Base-by-base conservation (phyloP, 2,113 vertebrate species). In the Menidia beryllina region DNA sequence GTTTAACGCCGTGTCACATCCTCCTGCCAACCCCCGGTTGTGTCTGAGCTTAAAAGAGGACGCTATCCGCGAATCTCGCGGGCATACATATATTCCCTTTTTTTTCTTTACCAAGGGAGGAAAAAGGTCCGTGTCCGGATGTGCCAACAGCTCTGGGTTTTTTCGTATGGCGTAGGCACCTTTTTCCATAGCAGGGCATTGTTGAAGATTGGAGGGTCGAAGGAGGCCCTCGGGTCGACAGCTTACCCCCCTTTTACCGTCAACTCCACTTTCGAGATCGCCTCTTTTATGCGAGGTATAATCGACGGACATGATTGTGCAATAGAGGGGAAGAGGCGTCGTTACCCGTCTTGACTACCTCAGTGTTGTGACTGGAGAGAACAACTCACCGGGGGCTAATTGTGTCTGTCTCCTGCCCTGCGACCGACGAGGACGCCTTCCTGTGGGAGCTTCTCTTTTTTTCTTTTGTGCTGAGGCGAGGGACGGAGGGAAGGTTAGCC, bases 101-200 rank as follows among this genome's bases (percentile, higher is more conserved):
- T 39, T 39, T 23, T 54, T 57, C 67, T 55, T n/a, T 21, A 41
- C 23, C 67, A 20, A 5, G 49, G 72, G 50, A 79, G 56, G 67
- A 52, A 41, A 68, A 38, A 81, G 63, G 24, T 51, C 81, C 50
- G 79, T 68, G 75, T 84, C 81, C 82, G 88, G 90, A 88, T 90
- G 86, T 80, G 72, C 55, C 80, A 86, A 73, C 72, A 48, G 65
- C 76, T 34, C 80, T 86, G 73, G 41, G 48, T 61, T 81, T 70
- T 88, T 83, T 84, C 86, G 79, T 88, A 87, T 92, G 92, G 89
- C 92, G 91, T 91, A 93, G 89, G 74, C 82, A 88, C 82, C 82
- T 88, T 86, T n/a, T 83, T 75, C 49, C 26, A 41, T 71, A 86
- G 74, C 72, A 34, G 82, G 79, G 66, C 76, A 77, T 61, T 79